A percentile compares a stretch with the other conserved stretches of the same genome.
These are phyloP conservation scores for Trachemys scripta DNA, from an alignment of 2,113 vertebrate genomes.

Conservation along the genomic window DNA sequence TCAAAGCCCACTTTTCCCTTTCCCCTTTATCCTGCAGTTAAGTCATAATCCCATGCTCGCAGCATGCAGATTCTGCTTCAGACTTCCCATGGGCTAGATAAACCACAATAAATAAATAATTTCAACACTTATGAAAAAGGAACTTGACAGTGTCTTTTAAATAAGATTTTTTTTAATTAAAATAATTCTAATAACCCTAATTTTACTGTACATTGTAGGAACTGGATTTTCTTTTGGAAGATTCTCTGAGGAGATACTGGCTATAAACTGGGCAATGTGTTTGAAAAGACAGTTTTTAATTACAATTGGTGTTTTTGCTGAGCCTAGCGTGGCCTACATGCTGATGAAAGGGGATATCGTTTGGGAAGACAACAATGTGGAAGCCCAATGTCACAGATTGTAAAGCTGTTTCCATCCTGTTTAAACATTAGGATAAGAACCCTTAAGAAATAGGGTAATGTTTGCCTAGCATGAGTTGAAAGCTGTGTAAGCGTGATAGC, in stretches of 20 bases:
- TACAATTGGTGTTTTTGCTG: background rate
- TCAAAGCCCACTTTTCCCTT: background rate
- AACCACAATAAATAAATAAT: background rate
- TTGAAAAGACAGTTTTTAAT: slow-evolving; percentile 22
- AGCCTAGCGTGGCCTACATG: background rate
- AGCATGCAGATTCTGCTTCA: background rate
- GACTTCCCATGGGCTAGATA: background rate
- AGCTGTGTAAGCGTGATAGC: slow-evolving; percentile 11
- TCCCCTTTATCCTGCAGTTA: background rate
- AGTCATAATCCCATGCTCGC: background rate
- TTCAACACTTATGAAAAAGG: background rate
- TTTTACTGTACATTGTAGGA: background rate
- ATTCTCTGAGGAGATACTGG: background rate
- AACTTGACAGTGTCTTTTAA: background rate
- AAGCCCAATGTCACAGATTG: background rate
- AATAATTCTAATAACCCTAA: background rate
- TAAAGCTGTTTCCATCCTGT: background rate
- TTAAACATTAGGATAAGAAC: slow-evolving; percentile 13
- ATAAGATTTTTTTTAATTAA: background rate
- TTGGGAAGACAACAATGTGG: background rate
- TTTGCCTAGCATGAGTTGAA: background rate
- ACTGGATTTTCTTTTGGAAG: background rate
- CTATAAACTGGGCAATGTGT: background rate
- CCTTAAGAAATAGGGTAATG: background rate
- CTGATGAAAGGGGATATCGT: background rate